phyloP scores from a whole-genome alignment of 2,113 vertebrate genomes.

The Pantherophis guttatus region DNA sequence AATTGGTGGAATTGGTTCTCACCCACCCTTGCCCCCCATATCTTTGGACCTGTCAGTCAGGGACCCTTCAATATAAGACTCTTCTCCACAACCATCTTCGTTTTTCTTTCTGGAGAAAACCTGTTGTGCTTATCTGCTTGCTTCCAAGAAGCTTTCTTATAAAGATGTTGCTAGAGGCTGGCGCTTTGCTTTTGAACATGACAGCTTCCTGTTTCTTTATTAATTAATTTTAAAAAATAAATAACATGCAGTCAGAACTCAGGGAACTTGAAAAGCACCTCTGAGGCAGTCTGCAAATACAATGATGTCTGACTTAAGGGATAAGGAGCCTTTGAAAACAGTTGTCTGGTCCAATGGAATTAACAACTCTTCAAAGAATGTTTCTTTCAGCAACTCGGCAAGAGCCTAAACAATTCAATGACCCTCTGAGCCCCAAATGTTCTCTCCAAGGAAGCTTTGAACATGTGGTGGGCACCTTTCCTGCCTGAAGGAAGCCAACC shows the following conservation, averaged over 20 bases:
- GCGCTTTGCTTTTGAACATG: not conserved
- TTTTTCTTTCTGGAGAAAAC: not conserved
- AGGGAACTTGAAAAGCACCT: not conserved
- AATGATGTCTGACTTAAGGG: not conserved
- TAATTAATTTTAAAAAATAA: not conserved
- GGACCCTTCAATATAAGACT: not conserved
- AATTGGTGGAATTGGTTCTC: not conserved
- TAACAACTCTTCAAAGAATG: not conserved
- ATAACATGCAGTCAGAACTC: not conserved
- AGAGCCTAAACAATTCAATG: not conserved
- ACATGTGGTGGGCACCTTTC: not conserved
- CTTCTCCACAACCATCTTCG: not conserved
- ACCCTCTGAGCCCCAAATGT: not conserved
- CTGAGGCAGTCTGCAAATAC: not conserved
- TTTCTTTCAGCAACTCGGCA: not conserved
- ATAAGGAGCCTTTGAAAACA: not conserved
- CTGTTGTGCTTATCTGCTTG: not conserved
- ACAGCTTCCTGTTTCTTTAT: not conserved
- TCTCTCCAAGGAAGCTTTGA: not conserved
- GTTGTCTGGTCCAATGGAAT: not conserved
- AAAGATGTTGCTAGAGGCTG: not conserved
- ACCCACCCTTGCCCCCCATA: not conserved
- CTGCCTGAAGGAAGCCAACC: not conserved
- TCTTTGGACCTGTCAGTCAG: not conserved
- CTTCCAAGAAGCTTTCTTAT: not conserved